These are phyloP conservation scores for Leucoraja ocellata DNA, from an alignment of 2,797 vertebrate species.

Conservation along the genomic window DNA sequence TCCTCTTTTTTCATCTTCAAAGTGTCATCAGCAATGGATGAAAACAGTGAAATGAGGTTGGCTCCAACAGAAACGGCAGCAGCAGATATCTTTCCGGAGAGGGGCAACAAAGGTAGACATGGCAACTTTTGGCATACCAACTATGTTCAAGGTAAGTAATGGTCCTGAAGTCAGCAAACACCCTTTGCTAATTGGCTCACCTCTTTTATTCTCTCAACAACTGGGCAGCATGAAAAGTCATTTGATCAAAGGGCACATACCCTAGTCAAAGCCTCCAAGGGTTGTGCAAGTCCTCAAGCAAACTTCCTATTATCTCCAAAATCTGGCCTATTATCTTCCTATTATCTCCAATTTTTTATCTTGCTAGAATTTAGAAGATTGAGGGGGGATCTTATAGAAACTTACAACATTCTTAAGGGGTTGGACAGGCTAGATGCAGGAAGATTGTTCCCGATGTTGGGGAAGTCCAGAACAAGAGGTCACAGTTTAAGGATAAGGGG, in stretches of 20 bases:
- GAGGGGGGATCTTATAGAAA: too few relatives aligned
- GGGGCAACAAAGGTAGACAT: background rate
- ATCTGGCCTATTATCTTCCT: too few relatives aligned
- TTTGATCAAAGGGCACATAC: background rate
- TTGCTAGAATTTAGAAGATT: too few relatives aligned
- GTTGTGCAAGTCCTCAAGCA: background rate
- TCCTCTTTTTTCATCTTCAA: background rate
- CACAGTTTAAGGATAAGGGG: too few relatives aligned
- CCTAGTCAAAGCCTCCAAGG: background rate
- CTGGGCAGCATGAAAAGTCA: background rate
- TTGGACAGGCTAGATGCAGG: too few relatives aligned
- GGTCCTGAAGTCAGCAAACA: background rate
- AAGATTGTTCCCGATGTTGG: too few relatives aligned
- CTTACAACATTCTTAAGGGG: too few relatives aligned
- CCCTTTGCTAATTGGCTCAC: background rate
- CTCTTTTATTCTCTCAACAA: background rate
- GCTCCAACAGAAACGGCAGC: background rate
- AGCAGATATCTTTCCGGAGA: background rate
- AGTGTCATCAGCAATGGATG: background rate
- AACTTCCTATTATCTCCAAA: background rate
- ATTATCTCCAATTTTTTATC: too few relatives aligned
- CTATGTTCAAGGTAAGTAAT: background rate
- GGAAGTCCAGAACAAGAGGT: too few relatives aligned
- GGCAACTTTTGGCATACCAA: background rate
- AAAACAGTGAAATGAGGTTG: background rate